Evolutionary conservation across 2,888 invertebrate species (phyloP), one percentile per base, ranked within the genome.

Genomic region (Coenonympha arcania): DNA sequence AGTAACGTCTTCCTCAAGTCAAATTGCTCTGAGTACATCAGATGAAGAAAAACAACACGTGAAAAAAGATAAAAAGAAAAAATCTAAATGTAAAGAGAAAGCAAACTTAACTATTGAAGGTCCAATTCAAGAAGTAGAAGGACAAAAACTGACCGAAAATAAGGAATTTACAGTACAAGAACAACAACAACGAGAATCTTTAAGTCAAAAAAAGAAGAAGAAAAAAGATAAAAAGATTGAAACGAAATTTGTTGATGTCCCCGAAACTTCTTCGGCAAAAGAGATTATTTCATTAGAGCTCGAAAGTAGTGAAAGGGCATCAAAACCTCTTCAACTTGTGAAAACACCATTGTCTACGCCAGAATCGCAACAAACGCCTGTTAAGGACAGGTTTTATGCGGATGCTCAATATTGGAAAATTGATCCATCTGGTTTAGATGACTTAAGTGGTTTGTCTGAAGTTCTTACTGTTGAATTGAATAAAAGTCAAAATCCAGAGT

Each of bases 321-420:
- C 31, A 16, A 47, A 46, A 9, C 6, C 34, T 8, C 42, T 52
- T 41, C 66, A 64, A 54, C 49, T 59, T 5, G 49, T 64, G 20
- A 64, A 68, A 28, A 71, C 72, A 22, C 64, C 77, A 18, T 52
- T 73, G 24, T 77, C 79, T 13, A 84, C 81, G 6, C 84, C 85
- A 2, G 85, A 85, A 51, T 77, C 76, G 1, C 45, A 76, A 50
- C 76, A 78, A 53, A 86, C 86, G 13, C 86, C 86, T 9, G 59
- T 82, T 4, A 86, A 85, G 69, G 86, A 86, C 3, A 73, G 81
- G 55, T 53, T 76, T 18, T 86, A 76, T 60, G 77, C 80, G 2
- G 86, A 86, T 64, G 80, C 83, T 41, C 86, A 86, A 41, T 86
- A 68, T 54, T 86, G 86, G 86, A 86, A 82, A 70, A 60, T 68